Conservation (phyloP, 2,888 invertebrate genomes). For the Erebia aethiops region DNA sequence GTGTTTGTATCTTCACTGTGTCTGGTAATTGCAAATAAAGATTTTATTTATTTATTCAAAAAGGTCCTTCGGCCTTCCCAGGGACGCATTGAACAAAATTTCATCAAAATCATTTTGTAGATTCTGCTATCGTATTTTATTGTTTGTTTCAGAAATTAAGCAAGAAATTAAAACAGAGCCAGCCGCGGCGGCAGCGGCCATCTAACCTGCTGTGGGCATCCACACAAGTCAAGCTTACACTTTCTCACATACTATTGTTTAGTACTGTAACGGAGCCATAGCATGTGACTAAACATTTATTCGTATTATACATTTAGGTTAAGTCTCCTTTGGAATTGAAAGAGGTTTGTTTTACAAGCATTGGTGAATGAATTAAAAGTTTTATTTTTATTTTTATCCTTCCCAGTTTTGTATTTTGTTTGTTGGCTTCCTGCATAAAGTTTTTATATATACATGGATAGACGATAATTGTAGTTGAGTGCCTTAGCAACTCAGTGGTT, state of each 20-base stretch:
- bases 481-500: slow-evolving; percentile 81
- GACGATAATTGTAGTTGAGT: slow-evolving; percentile 75
- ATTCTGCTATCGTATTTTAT: not conserved
- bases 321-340: slow-evolving; percentile 78
- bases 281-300: slow-evolving; percentile 76
- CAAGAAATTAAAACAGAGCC: slow-evolving; percentile 41
- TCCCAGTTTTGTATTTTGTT: slow-evolving; percentile 48
- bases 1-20: too few relatives aligned
- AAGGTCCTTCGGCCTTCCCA: too few relatives aligned
- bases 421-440: slow-evolving; percentile 65
- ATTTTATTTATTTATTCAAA: too few relatives aligned
- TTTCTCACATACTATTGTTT: slow-evolving; percentile 62
- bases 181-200: slow-evolving; percentile 44
- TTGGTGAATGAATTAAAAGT: slow-evolving; percentile 69
- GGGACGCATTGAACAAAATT: too few relatives aligned
- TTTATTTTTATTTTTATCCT: slow-evolving; percentile 51
- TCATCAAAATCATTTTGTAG: too few relatives aligned
- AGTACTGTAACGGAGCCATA: slow-evolving; percentile 67
- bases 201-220: too few relatives aligned
- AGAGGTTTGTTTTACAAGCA: slow-evolving; percentile 70
- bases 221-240: slow-evolving; percentile 49
- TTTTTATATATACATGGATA: slow-evolving; percentile 64
- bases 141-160: slow-evolving; percentile 18
- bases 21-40: too few relatives aligned
- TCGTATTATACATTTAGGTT: slow-evolving; percentile 75